Conservation (phyloP, 2,797 vertebrate species). For the Lacerta viridis region DNA sequence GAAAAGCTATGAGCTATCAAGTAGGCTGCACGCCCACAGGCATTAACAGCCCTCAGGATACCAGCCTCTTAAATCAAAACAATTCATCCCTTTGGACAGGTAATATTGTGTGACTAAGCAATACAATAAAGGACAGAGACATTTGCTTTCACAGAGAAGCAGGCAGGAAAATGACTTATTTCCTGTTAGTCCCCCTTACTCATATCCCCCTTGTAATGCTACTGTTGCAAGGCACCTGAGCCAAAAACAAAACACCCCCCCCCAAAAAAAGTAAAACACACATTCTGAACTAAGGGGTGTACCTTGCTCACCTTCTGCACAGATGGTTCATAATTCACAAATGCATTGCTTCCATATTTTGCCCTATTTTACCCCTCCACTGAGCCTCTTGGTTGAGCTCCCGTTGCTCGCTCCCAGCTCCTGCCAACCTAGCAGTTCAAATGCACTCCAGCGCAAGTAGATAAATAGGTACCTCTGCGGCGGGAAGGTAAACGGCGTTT, state of each 20-base stretch:
- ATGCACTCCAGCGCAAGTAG: too few relatives aligned
- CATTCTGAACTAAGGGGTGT: neutral
- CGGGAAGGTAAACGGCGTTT: too few relatives aligned
- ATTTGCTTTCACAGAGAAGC: neutral
- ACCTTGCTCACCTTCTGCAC: neutral
- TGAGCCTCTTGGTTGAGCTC: too few relatives aligned
- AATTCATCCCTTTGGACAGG: conserved; percentile 4
- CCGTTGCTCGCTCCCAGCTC: too few relatives aligned
- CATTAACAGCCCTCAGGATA: conserved; percentile 1
- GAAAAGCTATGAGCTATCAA: conserved; percentile 7
- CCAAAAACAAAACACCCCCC: neutral
- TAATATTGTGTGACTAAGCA: conserved; percentile 17
- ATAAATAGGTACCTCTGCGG: too few relatives aligned
- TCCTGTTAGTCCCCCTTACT: conserved; percentile 18
- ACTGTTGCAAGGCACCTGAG: neutral
- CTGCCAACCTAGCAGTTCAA: too few relatives aligned
- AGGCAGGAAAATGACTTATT: conserved; percentile 20
- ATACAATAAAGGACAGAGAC: conserved; percentile 6
- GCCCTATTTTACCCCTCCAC: neutral
- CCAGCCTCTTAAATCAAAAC: conserved; percentile 11
- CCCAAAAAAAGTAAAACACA: neutral
- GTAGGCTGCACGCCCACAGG: neutral
- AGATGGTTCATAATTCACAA: neutral
- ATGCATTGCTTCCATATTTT: neutral
- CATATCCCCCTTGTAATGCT: neutral